phyloP scores from a whole-genome alignment of 2,888 invertebrate genomes.

The Acronicta leporina region DNA sequence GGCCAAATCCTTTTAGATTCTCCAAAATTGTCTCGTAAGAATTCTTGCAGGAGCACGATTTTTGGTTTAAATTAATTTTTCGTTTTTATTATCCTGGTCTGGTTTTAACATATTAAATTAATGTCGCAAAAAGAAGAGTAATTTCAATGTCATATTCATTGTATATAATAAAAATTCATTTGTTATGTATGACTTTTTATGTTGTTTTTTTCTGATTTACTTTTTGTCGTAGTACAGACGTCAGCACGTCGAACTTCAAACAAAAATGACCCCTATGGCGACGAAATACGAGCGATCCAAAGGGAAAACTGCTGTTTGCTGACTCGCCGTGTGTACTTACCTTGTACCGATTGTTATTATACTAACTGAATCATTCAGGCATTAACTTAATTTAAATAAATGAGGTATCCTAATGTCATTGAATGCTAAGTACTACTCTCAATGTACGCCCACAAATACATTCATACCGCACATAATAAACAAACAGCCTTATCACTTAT shows the following conservation, averaged over 20 bases:
- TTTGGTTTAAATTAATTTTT: slow-evolving; percentile 28
- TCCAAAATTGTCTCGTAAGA: slow-evolving; percentile 15
- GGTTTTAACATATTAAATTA: slow-evolving; percentile 32
- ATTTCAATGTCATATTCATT: slow-evolving; percentile 40
- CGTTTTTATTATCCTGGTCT: slow-evolving; percentile 35
- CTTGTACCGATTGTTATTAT: not conserved
- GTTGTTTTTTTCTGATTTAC: slow-evolving; percentile 23
- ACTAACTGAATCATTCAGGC: slow-evolving; percentile 2
- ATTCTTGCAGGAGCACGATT: slow-evolving; percentile 3
- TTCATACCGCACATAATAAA: slow-evolving; percentile 61
- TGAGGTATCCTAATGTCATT: slow-evolving; percentile 1
- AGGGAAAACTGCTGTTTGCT: not conserved
- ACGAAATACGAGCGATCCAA: too few relatives aligned
- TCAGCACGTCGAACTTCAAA: too few relatives aligned
- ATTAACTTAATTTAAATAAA: slow-evolving; percentile 19
- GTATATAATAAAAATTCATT: slow-evolving; percentile 5
- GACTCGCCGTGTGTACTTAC: not conserved
- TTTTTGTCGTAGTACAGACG: not conserved
- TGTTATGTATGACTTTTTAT: slow-evolving; percentile 24
- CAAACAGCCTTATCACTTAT: slow-evolving; percentile 73
- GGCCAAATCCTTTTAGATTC: slow-evolving; percentile 8
- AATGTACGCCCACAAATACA: slow-evolving; percentile 49
- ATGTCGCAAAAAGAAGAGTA: slow-evolving; percentile 26
- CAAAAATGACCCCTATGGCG: too few relatives aligned
- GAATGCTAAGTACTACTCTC: slow-evolving; percentile 11